These are phyloP conservation scores for Gopherus flavomarginatus DNA, from an alignment of 2,113 vertebrate species.

Conservation along the genomic window DNA sequence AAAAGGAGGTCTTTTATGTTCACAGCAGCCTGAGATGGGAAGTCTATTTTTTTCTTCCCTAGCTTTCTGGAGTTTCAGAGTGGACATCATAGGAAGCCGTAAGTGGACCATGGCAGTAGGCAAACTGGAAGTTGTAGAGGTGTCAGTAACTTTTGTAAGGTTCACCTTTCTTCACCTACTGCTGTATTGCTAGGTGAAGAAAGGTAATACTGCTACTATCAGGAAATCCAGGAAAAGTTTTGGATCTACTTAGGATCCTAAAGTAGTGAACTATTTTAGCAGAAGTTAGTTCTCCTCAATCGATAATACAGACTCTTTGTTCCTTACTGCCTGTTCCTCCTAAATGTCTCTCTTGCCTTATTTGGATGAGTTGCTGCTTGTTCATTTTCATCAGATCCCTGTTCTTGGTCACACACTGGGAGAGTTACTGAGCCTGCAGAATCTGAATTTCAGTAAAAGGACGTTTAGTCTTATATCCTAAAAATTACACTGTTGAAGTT, in stretches of 20 bases:
- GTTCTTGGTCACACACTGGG: not conserved
- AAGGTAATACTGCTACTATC: not conserved
- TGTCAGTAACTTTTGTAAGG: not conserved
- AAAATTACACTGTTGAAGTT: not conserved
- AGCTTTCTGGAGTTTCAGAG: not conserved
- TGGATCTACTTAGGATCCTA: not conserved
- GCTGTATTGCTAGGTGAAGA: not conserved
- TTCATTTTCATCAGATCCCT: not conserved
- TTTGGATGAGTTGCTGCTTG: not conserved
- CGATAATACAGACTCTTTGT: accelerated
- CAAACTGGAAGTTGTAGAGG: not conserved
- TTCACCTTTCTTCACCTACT: not conserved
- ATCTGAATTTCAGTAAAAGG: not conserved
- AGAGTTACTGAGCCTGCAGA: not conserved
- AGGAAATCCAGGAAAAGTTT: not conserved
- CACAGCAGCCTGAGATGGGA: not conserved
- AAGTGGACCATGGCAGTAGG: not conserved
- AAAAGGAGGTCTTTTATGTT: not conserved
- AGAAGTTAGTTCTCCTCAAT: not conserved
- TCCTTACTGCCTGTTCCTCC: not conserved
- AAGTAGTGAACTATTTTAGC: not conserved
- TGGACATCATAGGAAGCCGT: not conserved
- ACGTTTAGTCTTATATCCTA: not conserved
- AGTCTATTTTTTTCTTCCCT: not conserved
- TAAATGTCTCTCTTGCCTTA: not conserved